A percentile compares a stretch with the other conserved stretches of the same genome.
Evolutionary conservation across 2,888 invertebrate genomes (phyloP).

Genomic region (Abrostola triplasia): DNA sequence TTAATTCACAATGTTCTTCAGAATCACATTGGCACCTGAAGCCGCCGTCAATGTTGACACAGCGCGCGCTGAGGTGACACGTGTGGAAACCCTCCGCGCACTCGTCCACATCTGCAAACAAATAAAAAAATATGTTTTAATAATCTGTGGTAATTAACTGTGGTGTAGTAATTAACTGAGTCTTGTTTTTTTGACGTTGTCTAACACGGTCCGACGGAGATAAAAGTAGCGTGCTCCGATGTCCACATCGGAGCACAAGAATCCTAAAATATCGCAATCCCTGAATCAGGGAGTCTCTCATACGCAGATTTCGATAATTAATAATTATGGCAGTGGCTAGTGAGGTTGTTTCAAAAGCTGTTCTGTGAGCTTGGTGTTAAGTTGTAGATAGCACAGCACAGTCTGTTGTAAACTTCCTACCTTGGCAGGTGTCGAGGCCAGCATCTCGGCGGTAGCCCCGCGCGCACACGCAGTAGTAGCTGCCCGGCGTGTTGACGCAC

Average conservation of each 20-base stretch:
- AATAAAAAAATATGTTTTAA: background rate
- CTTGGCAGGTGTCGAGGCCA: constrained; percentile 90
- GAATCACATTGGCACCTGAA: constrained; percentile 93
- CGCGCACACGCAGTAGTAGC: constrained; percentile 96
- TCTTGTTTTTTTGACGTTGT: too few species aligned
- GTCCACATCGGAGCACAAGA: too few species aligned
- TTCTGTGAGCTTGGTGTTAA: background rate
- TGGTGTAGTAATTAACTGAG: too few species aligned
- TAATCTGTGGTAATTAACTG: too few species aligned
- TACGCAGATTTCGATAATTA: too few species aligned
- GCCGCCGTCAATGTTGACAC: constrained; percentile 94
- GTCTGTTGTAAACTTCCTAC: constrained; percentile 70
- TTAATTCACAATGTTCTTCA: constrained; percentile 89
- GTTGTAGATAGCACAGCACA: background rate
- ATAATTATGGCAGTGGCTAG: too few species aligned
- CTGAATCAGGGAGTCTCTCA: too few species aligned
- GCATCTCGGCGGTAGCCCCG: constrained; percentile 91
- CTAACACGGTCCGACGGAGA: too few species aligned
- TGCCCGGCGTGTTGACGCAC: constrained; percentile 96
- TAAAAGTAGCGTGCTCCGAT: too few species aligned
- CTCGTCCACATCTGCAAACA: constrained; percentile 93
- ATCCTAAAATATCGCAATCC: too few species aligned
- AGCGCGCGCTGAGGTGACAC: constrained; percentile 93
- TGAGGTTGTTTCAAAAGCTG: too few species aligned
- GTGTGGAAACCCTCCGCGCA: constrained; percentile 93